Conservation (phyloP, 64 coral and sea anemone genomes). For the Montipora foliosa region DNA sequence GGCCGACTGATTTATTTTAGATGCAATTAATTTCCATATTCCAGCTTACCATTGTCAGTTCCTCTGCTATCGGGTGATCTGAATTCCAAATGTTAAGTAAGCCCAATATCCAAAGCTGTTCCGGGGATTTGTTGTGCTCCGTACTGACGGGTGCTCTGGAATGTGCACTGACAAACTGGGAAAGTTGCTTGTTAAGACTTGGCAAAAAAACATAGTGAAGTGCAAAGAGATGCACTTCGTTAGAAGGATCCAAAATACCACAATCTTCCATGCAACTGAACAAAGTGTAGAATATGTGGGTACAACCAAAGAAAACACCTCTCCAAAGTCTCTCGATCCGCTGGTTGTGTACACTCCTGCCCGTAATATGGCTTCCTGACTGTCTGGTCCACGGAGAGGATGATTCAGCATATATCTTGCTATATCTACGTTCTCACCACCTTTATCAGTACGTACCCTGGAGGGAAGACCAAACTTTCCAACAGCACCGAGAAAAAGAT, state of each 20-base stretch:
- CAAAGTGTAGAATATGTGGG: conserved; percentile 43
- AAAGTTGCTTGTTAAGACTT: no score
- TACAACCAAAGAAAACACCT: conserved; percentile 60
- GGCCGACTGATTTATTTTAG: no score
- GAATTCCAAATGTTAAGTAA: no score
- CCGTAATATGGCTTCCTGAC: conserved; percentile 69
- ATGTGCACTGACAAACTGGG: no score
- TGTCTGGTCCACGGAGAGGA: conserved; percentile 65
- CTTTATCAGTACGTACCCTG: conserved; percentile 76
- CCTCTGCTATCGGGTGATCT: no score
- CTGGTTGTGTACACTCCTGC: conserved; percentile 59
- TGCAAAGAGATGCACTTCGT: conserved; percentile 65
- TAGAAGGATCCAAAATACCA: conserved; percentile 57
- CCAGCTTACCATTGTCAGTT: no score
- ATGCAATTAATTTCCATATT: no score
- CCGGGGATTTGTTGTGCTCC: no score
- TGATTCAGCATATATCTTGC: not conserved
- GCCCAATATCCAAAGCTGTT: no score
- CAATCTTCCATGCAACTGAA: conserved; percentile 61
- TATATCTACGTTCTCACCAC: conserved; percentile 54
- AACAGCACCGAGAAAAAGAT: conserved; percentile 63
- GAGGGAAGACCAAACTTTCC: conserved; percentile 68
- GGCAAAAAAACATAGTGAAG: conserved; percentile 66
- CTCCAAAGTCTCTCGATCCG: conserved; percentile 43
- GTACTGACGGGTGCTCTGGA: no score